A percentile compares a stretch with the other conserved stretches of the same genome.
These are phyloP conservation scores for Caenorhabditis sp. DNA, from an alignment of 2,888 invertebrate species.

Conservation along the genomic window DNA sequence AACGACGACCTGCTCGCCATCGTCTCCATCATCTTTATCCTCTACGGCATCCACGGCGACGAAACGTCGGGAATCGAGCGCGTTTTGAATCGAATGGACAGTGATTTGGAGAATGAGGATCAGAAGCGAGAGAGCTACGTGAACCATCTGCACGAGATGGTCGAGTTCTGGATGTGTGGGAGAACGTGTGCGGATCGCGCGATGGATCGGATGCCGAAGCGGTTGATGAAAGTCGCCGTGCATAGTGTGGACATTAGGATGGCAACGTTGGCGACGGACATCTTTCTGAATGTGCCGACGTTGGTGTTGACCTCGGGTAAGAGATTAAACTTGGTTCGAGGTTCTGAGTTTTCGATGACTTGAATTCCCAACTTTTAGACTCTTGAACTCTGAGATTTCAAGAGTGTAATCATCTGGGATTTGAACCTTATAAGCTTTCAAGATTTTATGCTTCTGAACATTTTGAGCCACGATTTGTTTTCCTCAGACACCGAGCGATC, in stretches of 20 bases:
- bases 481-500: not conserved
- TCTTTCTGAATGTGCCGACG: slow-evolving; percentile 33
- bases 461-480: not conserved
- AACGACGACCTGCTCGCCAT: slow-evolving; percentile 22
- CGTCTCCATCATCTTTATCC: slow-evolving; percentile 2
- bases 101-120: slow-evolving; percentile 30
- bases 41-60: not conserved
- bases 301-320: slow-evolving; percentile 5
- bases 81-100: slow-evolving; percentile 29
- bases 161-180: slow-evolving; percentile 11
- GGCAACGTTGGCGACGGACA: slow-evolving; percentile 8
- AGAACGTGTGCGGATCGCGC: not conserved
- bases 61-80: not conserved
- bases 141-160: slow-evolving; percentile 10
- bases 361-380: no score
- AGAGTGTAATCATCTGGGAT: no score
- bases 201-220: slow-evolving; percentile 10
- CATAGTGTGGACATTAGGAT: not conserved
- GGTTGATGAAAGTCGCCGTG: not conserved
- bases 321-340: no score
- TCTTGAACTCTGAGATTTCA: no score
- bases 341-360: no score
- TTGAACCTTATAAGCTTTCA: no score
- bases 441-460: no score
- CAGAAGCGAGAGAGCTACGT: slow-evolving; percentile 28